A percentile compares a stretch with the other conserved stretches of the same genome.
Conservation (phyloP, 2,888 invertebrate species). For the Carcina quercana region DNA sequence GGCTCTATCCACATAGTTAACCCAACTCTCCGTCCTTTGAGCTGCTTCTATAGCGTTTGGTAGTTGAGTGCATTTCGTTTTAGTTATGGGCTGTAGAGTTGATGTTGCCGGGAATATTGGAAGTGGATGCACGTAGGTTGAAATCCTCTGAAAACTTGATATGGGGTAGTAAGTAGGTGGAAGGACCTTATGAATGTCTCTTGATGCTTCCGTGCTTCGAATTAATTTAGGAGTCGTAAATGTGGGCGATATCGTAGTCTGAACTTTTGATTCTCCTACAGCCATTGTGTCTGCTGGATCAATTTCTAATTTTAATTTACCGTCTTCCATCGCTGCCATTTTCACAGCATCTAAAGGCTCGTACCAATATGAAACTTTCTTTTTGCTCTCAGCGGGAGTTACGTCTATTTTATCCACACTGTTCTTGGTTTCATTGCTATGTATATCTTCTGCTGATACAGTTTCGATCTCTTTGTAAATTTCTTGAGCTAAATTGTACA, state of each 20-base stretch:
- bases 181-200: no score
- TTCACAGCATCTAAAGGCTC: slow-evolving; percentile 25
- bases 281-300: no score
- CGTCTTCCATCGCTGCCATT: not conserved
- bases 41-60: no score
- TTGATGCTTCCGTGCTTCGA: no score
- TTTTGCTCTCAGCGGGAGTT: slow-evolving; percentile 6
- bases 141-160: slow-evolving; percentile 35
- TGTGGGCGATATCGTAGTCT: no score
- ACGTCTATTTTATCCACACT: not conserved
- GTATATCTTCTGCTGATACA: slow-evolving; percentile 20
- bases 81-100: not conserved
- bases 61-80: no score
- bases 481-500: slow-evolving; percentile 59
- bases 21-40: no score
- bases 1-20: no score
- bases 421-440: slow-evolving; percentile 10
- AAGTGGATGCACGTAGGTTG: slow-evolving; percentile 34
- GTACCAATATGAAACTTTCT: slow-evolving; percentile 36
- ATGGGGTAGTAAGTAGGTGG: slow-evolving; percentile 45
- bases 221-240: no score
- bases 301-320: not conserved
- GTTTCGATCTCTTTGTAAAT: slow-evolving; percentile 49
- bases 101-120: not conserved
- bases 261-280: no score